Conservation (phyloP, 2,888 invertebrate species). For the Papilio protenor region DNA sequence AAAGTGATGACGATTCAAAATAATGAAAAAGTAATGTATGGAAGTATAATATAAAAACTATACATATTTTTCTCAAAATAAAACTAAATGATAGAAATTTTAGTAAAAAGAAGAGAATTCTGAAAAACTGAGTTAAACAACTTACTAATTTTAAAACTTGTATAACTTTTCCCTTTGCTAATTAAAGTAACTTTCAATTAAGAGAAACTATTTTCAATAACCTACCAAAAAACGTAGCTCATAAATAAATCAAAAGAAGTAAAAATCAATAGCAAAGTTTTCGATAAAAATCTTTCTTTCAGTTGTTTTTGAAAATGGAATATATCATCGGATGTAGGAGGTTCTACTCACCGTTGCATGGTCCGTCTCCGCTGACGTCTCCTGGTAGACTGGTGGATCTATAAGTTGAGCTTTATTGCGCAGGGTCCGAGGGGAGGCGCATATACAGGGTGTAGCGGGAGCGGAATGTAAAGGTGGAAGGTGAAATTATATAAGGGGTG, state of each 20-base stretch:
- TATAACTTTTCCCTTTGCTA: not conserved
- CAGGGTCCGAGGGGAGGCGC: slow-evolving; percentile 61
- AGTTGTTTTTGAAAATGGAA: not conserved
- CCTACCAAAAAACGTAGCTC: not conserved
- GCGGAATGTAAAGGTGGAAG: slow-evolving; percentile 44
- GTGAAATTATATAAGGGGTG: slow-evolving; percentile 45
- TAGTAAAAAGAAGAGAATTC: too few relatives aligned
- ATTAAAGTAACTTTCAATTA: not conserved
- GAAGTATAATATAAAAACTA: too few relatives aligned
- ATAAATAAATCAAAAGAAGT: not conserved
- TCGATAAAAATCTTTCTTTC: not conserved
- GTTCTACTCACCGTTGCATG: slow-evolving; percentile 55
- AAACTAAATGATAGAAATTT: too few relatives aligned
- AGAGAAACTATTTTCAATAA: not conserved
- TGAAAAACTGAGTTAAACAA: not conserved
- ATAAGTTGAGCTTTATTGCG: slow-evolving; percentile 63
- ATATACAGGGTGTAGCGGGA: slow-evolving; percentile 46
- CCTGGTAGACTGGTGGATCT: slow-evolving; percentile 54
- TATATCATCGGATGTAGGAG: slow-evolving; percentile 19
- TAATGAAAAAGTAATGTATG: not conserved
- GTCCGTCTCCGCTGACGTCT: slow-evolving; percentile 48
- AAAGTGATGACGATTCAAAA: not conserved
- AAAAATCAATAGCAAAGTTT: not conserved
- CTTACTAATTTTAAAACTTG: not conserved
- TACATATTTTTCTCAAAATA: too few relatives aligned